Percentiles rank a stretch among this genome's conserved stretches.
phyloP scores from a whole-genome alignment of 2,888 invertebrate species.

The Glyphotaelius pellucidus region DNA sequence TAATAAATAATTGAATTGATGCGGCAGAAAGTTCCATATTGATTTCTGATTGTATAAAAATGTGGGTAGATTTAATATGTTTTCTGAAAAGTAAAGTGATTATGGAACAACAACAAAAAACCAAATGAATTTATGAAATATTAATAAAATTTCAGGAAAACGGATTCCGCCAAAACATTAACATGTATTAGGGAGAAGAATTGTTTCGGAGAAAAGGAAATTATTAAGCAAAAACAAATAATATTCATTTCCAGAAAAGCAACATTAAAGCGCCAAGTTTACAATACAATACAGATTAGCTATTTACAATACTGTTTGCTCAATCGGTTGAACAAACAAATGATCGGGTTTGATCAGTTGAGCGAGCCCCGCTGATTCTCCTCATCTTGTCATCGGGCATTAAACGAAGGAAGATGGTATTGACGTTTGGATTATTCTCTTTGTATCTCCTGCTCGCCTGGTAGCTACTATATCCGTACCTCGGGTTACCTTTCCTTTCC shows the following conservation, averaged over 20 bases:
- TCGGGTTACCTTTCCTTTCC: constrained; percentile 30
- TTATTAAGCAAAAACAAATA: neutral
- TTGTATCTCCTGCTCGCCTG: neutral
- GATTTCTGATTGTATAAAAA: too few species aligned
- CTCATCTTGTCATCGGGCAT: constrained; percentile 39
- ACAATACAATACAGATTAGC: constrained; percentile 20
- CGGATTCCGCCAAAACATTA: neutral
- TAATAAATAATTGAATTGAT: too few species aligned
- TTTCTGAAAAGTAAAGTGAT: too few species aligned
- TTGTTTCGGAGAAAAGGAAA: neutral
- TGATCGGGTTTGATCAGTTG: constrained; percentile 29
- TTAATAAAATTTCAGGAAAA: neutral
- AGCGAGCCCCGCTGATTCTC: neutral
- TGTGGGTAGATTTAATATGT: too few species aligned
- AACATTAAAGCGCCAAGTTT: neutral
- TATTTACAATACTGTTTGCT: constrained; percentile 25
- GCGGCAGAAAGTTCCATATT: too few species aligned
- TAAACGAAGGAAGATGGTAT: constrained; percentile 42
- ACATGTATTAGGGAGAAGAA: neutral
- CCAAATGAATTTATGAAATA: too few species aligned
- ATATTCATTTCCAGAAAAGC: neutral
- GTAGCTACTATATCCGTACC: neutral
- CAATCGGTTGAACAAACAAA: constrained; percentile 36
- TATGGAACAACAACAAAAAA: too few species aligned
- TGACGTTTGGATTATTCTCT: constrained; percentile 40